Base-by-base conservation (phyloP, 2,888 invertebrate genomes). In the Zaprionus obscuricornis region DNA sequence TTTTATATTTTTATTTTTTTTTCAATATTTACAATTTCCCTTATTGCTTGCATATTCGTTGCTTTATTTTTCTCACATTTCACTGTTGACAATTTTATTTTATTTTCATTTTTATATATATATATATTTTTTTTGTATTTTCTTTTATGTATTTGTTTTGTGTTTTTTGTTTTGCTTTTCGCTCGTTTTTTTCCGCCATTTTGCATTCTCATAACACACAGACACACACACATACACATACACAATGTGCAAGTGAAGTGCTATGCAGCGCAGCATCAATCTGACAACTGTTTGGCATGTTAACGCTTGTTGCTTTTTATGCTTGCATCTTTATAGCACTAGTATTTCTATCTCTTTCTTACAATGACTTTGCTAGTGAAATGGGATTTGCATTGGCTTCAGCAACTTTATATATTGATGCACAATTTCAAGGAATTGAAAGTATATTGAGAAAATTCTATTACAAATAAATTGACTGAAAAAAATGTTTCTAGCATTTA, bases 11-110 rank as follows among this genome's bases (percentile, higher is more conserved):
- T 66, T 22, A 4, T 5, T 5, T 7, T n/a, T 58, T 43, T 51
- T 10, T 27, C 70, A 72, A 45, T 75, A 72, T 75, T 77, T 75
- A 77, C 68, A 63, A 83, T 77, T 72, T 83, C 66, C 58, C 62
- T 69, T 79, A 79, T 79, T 78, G 82, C 66, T 64, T 58, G 70
- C 42, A 82, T 56, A 71, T 78, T 82, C 64, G 52, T 45, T 58
- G 29, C 55, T 51, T 26, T 46, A 39, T 49, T 60, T 54, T 43
- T 43, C 36, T 52, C 40, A 2, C 26, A 17, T 33, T 2, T 17
- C 3, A 26, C 13, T 33, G 59, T 56, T 66, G 59, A 54, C 55
- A 50, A 59, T 68, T 49, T 46, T 34, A 58, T 60, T 24, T 40
- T 29, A 14, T 8, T 47, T 22, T 34, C 18, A 1, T 40, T 16